phyloP scores from a whole-genome alignment of 2,797 vertebrate species.

The Taenioides sp. region DNA sequence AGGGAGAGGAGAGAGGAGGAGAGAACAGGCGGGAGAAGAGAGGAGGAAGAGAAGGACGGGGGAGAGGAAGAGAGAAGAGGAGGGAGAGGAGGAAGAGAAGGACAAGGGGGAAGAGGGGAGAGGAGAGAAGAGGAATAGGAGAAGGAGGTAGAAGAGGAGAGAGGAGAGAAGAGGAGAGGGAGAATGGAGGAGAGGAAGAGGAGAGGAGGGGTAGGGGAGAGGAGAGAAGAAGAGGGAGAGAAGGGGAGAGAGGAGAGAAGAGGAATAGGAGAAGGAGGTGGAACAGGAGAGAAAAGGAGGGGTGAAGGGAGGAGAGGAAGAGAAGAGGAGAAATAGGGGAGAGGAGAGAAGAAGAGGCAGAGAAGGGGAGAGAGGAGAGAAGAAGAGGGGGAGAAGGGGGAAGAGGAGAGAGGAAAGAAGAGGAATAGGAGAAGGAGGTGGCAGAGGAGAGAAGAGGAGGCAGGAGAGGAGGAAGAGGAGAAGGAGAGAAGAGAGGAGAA shows the following conservation, averaged over 20 bases:
- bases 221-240: not conserved
- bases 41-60: not conserved
- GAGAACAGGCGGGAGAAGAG: too few relatives aligned
- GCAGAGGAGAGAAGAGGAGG: not conserved
- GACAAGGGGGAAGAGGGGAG: not conserved
- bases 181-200: conserved; percentile 15
- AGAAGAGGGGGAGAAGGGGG: not conserved
- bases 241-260: conserved; percentile 7
- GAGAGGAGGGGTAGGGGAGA: conserved; percentile 26
- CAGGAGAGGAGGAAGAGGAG: too few relatives aligned
- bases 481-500: conserved; percentile 8
- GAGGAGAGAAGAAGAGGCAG: conserved; percentile 23
- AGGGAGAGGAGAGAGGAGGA: not conserved
- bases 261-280: too few relatives aligned
- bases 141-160: not conserved
- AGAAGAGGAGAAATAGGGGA: not conserved
- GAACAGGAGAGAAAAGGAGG: too few relatives aligned
- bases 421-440: not conserved
- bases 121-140: too few relatives aligned
- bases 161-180: too few relatives aligned
- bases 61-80: conserved; percentile 25
- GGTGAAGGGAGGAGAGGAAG: conserved; percentile 3
- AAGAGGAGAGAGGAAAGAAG: not conserved
- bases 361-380: conserved; percentile 9
- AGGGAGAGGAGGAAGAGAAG: conserved; percentile 24